These are phyloP conservation scores for Cremastobaeus sp. DNA, from an alignment of 2,888 invertebrate species.

Conservation along the genomic window DNA sequence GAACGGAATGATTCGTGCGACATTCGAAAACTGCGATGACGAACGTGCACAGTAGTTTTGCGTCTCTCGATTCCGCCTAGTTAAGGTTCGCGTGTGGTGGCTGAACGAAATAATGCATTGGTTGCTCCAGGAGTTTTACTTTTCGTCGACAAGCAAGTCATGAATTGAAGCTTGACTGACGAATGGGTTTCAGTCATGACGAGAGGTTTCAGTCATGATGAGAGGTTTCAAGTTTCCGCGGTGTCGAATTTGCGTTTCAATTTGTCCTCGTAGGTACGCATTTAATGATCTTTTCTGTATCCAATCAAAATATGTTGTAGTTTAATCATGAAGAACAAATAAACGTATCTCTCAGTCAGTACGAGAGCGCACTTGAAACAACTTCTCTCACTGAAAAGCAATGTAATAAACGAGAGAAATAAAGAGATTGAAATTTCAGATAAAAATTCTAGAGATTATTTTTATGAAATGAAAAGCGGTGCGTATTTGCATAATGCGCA, in stretches of 20 bases:
- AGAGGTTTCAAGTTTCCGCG: no score
- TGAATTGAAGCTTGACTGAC: no score
- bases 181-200: no score
- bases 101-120: constrained; percentile 6
- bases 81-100: constrained; percentile 3
- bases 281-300: no score
- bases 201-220: no score
- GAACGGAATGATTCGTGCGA: constrained; percentile 25
- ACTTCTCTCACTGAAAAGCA: no score
- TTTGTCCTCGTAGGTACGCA: no score
- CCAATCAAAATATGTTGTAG: no score
- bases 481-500: constrained; percentile 35
- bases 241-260: no score
- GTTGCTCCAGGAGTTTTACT: not conserved
- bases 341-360: not conserved
- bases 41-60: constrained; percentile 1
- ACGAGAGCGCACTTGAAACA: no score
- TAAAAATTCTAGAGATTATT: constrained; percentile 43
- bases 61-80: constrained; percentile 2
- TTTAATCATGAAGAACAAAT: no score
- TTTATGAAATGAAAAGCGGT: constrained; percentile 11
- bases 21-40: constrained; percentile 9
- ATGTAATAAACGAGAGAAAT: constrained; percentile 34
- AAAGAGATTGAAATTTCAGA: constrained; percentile 21
- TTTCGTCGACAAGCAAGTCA: not conserved